Evolutionary conservation across 2,888 invertebrate species (phyloP).

Genomic region (Tachina fera): DNA sequence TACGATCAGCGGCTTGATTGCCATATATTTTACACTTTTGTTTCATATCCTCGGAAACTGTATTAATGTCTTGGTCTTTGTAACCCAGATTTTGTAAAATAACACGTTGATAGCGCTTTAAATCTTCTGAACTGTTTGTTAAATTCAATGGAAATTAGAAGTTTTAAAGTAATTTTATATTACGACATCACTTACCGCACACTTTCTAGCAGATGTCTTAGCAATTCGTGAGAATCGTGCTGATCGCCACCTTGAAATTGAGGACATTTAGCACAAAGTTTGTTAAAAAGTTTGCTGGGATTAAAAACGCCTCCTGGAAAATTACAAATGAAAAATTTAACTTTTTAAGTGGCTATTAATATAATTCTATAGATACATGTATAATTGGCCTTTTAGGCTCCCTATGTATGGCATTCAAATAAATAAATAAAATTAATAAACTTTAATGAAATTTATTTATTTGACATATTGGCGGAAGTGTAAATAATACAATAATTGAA

Average conservation of each 20-base stretch:
- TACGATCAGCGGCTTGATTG: constrained; percentile 90
- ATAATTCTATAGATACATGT: no score
- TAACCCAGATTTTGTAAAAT: constrained; percentile 91
- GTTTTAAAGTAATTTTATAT: not conserved
- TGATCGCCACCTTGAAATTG: constrained; percentile 97
- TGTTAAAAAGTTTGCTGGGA: constrained; percentile 86
- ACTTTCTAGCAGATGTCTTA: constrained; percentile 94
- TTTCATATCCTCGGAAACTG: constrained; percentile 89
- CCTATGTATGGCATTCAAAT: no score
- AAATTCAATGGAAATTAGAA: not conserved
- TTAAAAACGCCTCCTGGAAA: constrained; percentile 86
- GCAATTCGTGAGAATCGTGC: constrained; percentile 97
- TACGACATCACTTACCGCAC: constrained; percentile 84
- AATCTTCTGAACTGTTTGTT: constrained; percentile 85
- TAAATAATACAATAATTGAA: no score
- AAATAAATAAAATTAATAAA: no score
- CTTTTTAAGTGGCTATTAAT: no score
- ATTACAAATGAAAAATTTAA: not conserved
- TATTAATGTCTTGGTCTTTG: constrained; percentile 89
- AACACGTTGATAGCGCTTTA: constrained; percentile 91
- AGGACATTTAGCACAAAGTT: constrained; percentile 87
- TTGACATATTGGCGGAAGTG: no score
- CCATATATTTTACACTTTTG: constrained; percentile 92
- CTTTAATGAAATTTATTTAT: no score
- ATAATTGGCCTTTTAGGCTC: no score